phyloP scores from a whole-genome alignment of 2,113 vertebrate species.

The Channa maculata region DNA sequence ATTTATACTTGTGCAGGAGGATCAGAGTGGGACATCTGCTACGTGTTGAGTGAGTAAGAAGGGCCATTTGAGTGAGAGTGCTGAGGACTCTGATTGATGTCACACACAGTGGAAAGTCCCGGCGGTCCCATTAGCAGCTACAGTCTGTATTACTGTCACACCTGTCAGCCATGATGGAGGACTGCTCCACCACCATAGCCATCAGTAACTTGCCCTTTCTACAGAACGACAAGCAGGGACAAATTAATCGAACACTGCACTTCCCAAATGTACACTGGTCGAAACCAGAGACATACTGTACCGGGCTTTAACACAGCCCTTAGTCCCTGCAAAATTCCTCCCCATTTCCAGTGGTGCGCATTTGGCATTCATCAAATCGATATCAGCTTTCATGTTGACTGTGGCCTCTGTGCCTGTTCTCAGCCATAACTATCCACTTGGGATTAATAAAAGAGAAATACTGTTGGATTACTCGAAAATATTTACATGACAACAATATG shows the following conservation, averaged over 20 bases:
- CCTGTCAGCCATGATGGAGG: constrained; percentile 63
- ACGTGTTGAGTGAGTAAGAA: constrained; percentile 76
- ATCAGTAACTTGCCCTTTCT: constrained; percentile 63
- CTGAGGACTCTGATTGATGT: constrained; percentile 79
- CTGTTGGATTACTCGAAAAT: constrained; percentile 61
- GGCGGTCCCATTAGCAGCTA: constrained; percentile 79
- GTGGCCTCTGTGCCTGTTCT: constrained; percentile 56
- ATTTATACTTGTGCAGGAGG: constrained; percentile 59
- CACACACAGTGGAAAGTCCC: constrained; percentile 71
- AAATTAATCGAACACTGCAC: constrained; percentile 64
- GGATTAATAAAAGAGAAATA: constrained; percentile 61
- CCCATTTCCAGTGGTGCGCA: constrained; percentile 63
- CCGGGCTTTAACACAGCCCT: constrained; percentile 54
- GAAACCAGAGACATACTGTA: constrained; percentile 60
- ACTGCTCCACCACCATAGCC: constrained; percentile 45
- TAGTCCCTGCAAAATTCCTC: constrained; percentile 68
- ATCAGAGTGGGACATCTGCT: constrained; percentile 77
- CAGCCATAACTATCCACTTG: constrained; percentile 58
- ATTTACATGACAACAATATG: constrained; percentile 69
- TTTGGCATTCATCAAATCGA: constrained; percentile 77
- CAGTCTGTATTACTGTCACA: constrained; percentile 77
- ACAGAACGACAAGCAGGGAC: constrained; percentile 47
- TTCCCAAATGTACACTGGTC: constrained; percentile 64
- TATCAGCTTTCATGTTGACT: constrained; percentile 63
- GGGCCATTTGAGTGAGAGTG: constrained; percentile 70